Evolutionary conservation across 2,113 vertebrate genomes (phyloP).

Genomic region (Corythaeola cristata): DNA sequence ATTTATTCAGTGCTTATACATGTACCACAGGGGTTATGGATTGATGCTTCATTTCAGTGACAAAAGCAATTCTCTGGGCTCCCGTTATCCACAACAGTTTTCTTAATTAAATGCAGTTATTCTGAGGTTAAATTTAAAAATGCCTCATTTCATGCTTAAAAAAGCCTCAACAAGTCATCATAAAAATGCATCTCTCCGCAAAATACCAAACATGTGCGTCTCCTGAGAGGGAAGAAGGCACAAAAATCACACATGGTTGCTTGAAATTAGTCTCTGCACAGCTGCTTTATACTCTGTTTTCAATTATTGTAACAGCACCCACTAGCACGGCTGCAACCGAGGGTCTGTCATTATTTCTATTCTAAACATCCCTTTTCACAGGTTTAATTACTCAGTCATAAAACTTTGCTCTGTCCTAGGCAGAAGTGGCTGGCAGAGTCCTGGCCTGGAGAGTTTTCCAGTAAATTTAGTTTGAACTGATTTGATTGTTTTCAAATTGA

Average conservation of each 20-base stretch:
- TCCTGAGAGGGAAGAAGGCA: constrained; percentile 5
- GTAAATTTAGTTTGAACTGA: background rate
- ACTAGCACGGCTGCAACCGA: constrained; percentile 27
- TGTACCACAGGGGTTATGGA: background rate
- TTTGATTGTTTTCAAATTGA: background rate
- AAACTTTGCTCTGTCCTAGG: background rate
- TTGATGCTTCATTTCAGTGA: background rate
- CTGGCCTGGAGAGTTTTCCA: background rate
- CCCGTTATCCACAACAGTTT: constrained; percentile 21
- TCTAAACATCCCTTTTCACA: constrained; percentile 11
- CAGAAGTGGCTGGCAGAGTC: background rate
- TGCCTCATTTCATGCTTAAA: constrained; percentile 22
- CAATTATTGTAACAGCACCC: constrained; percentile 27
- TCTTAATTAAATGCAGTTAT: constrained; percentile 55
- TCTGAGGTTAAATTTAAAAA: constrained; percentile 54
- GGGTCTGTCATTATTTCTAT: background rate
- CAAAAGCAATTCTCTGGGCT: constrained; percentile 35
- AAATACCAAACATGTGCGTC: background rate
- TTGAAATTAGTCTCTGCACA: constrained; percentile 31
- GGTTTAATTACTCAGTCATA: constrained; percentile 1
- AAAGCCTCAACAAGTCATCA: constrained; percentile 48
- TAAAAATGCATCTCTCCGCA: constrained; percentile 16
- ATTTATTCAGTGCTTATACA: background rate
- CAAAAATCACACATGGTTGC: constrained; percentile 14
- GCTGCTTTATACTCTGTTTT: constrained; percentile 45